Conservation (phyloP, 2,113 vertebrate species). For the Mugil cephalus region DNA sequence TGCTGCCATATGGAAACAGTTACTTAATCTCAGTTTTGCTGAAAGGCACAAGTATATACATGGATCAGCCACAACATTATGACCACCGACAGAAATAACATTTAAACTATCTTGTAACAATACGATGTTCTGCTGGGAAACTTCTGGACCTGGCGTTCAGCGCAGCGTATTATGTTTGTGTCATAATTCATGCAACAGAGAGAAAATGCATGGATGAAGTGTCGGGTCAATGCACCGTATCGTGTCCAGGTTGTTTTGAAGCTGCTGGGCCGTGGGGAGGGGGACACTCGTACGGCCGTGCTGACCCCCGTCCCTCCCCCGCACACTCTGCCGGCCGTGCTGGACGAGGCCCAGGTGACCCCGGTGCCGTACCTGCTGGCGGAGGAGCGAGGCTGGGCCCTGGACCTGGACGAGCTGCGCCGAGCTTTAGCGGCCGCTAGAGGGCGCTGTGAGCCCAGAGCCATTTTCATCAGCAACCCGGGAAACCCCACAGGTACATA, state of each 20-base stretch:
- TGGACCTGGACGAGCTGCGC: slow-evolving; percentile 65
- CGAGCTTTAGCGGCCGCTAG: slow-evolving; percentile 44
- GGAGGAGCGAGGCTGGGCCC: slow-evolving; percentile 74
- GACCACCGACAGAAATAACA: too few relatives aligned
- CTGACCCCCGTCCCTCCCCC: slow-evolving; percentile 74
- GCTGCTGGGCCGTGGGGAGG: slow-evolving; percentile 64
- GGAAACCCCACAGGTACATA: slow-evolving; percentile 81
- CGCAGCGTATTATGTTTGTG: too few relatives aligned
- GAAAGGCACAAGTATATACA: too few relatives aligned
- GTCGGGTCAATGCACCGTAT: too few relatives aligned
- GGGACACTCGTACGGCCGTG: slow-evolving; percentile 59
- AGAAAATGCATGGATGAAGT: too few relatives aligned
- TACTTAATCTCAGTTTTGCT: too few relatives aligned
- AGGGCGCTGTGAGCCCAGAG: slow-evolving; percentile 68
- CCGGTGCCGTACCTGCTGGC: slow-evolving; percentile 68
- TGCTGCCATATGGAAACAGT: too few relatives aligned
- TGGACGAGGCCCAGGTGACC: slow-evolving; percentile 40
- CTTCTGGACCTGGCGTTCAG: too few relatives aligned
- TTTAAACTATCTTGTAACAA: too few relatives aligned
- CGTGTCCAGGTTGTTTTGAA: slow-evolving; percentile 61
- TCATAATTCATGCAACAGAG: too few relatives aligned
- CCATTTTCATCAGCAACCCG: slow-evolving; percentile 82
- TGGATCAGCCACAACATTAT: too few relatives aligned
- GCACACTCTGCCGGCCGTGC: slow-evolving; percentile 53
- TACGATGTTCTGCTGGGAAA: too few relatives aligned